Conservation (phyloP, 2,113 vertebrate genomes). For the Chionodraco myersi region DNA sequence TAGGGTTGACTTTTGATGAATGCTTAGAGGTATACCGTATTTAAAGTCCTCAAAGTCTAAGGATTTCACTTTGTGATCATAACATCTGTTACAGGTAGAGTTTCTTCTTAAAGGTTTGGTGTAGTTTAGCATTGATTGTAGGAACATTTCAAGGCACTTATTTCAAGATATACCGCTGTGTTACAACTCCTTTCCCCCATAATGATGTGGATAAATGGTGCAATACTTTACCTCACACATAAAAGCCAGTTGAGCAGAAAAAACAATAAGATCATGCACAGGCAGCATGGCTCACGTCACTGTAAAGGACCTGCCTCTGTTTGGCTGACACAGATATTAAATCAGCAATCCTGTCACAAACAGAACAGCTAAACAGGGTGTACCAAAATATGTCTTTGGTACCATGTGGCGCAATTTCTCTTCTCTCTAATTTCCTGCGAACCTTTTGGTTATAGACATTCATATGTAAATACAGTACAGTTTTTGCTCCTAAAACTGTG, state of each 20-base stretch:
- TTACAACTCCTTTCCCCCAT: conserved; percentile 39
- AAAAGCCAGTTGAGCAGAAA: conserved; percentile 24
- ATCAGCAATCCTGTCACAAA: not conserved
- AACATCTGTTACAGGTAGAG: conserved; percentile 22
- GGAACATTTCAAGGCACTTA: conserved; percentile 23
- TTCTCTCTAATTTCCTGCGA: conserved; percentile 13
- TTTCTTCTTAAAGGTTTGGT: not conserved
- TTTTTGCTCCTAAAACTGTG: conserved; percentile 11
- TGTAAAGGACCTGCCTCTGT: conserved; percentile 12
- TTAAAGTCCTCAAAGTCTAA: not conserved
- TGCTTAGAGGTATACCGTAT: not conserved
- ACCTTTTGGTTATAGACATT: conserved; percentile 57
- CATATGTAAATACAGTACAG: conserved; percentile 68
- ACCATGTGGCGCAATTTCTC: conserved; percentile 28
- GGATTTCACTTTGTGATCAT: conserved; percentile 10
- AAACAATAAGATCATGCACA: conserved; percentile 25
- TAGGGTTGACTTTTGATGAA: conserved; percentile 15
- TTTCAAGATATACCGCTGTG: conserved; percentile 25
- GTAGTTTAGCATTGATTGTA: conserved; percentile 34
- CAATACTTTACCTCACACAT: conserved; percentile 39
- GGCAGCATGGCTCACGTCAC: conserved; percentile 1
- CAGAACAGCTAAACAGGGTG: no score
- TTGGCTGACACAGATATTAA: conserved; percentile 38
- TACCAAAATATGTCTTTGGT: conserved; percentile 20
- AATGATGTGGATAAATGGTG: conserved; percentile 55